Conservation (phyloP, 2,113 vertebrate genomes). For the Chamaea fasciata region DNA sequence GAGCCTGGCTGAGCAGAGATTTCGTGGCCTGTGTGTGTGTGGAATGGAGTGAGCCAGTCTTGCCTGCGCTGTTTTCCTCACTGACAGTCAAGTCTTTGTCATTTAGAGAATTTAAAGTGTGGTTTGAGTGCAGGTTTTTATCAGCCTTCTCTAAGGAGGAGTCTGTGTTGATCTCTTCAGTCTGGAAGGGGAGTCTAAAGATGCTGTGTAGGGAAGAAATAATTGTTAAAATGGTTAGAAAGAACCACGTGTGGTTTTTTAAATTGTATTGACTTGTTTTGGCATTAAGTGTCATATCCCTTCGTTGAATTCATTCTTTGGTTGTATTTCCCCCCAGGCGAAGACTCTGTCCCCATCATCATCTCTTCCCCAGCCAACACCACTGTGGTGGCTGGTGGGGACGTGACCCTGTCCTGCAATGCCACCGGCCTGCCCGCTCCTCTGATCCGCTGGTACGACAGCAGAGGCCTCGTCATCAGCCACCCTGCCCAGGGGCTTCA, state of each 20-base stretch:
- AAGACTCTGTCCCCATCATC: conserved; percentile 62
- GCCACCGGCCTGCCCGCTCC: conserved; percentile 71
- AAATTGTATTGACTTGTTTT: not conserved
- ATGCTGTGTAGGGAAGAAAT: not conserved
- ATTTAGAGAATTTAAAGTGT: not conserved
- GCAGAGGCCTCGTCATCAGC: conserved; percentile 56
- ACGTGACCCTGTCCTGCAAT: conserved; percentile 68
- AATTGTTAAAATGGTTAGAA: not conserved
- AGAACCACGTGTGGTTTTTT: not conserved
- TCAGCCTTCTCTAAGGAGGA: not conserved
- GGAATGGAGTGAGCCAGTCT: not conserved
- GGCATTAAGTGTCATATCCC: not conserved
- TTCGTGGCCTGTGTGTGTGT: rapidly evolving
- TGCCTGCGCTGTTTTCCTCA: rapidly evolving
- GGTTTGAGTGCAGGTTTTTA: not conserved
- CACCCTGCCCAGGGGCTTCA: conserved; percentile 54
- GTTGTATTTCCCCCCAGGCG: not conserved
- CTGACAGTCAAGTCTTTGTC: not conserved
- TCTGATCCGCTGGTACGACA: conserved; percentile 69
- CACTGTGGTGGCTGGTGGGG: conserved; percentile 50
- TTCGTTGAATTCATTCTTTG: not conserved
- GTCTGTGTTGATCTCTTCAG: not conserved
- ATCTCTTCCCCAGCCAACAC: conserved; percentile 52
- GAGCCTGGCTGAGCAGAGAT: not conserved
- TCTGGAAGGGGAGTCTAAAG: not conserved